These are phyloP conservation scores for Semaprochilodus insignis DNA, from an alignment of 2,797 vertebrate genomes.

Conservation along the genomic window DNA sequence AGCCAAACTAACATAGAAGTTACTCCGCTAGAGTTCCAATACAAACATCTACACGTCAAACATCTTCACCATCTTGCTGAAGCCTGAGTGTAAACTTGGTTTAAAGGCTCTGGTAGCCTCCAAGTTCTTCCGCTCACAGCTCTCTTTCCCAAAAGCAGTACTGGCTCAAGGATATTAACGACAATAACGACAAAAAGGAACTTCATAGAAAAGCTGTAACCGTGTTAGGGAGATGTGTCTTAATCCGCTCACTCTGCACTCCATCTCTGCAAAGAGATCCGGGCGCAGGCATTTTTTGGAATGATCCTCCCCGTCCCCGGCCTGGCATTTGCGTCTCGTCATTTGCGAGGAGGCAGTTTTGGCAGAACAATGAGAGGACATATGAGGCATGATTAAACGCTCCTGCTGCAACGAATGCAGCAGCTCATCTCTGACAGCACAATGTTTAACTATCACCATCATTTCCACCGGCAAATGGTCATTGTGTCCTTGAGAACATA, in stretches of 20 bases:
- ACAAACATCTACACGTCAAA: not conserved
- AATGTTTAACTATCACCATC: constrained; percentile 79
- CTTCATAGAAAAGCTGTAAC: constrained; percentile 78
- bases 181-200: constrained; percentile 73
- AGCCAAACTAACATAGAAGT: not conserved
- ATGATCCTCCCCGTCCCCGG: constrained; percentile 56
- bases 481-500: constrained; percentile 86
- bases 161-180: constrained; percentile 70
- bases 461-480: constrained; percentile 83
- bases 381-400: constrained; percentile 60
- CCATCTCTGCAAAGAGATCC: constrained; percentile 72
- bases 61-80: not conserved
- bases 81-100: not conserved
- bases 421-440: constrained; percentile 72
- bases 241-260: constrained; percentile 71
- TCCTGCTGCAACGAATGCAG: constrained; percentile 60
- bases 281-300: constrained; percentile 72
- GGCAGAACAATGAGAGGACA: constrained; percentile 68
- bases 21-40: not conserved
- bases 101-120: not conserved
- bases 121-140: constrained; percentile 1
- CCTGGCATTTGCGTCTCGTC: constrained; percentile 75
- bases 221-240: constrained; percentile 71
- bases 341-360: constrained; percentile 75
- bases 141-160: constrained; percentile 45